Evolutionary conservation across 2,888 invertebrate genomes (phyloP).

Genomic region (Acanthococcus lagerstroemiae): DNA sequence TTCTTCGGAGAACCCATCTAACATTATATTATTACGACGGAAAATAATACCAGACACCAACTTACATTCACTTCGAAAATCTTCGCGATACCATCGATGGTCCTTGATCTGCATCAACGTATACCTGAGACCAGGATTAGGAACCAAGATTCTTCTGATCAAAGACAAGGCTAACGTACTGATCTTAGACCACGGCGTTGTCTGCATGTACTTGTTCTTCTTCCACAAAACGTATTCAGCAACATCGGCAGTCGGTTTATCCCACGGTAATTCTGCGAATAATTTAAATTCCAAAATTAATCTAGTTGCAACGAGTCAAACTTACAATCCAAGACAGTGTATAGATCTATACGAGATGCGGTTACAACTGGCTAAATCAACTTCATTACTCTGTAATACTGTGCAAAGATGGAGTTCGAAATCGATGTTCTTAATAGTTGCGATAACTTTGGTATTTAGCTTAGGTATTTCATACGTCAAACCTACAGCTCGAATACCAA

Average conservation of each 20-base stretch:
- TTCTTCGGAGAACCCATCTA: too few species aligned
- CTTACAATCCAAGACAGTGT: too few species aligned
- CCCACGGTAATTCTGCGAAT: conserved; percentile 83
- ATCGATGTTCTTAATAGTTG: not conserved
- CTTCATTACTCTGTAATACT: not conserved
- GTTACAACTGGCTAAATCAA: too few species aligned
- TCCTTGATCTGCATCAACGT: conserved; percentile 56
- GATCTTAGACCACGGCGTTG: conserved; percentile 71
- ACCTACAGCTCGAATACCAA: conserved; percentile 42
- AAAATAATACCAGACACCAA: not conserved
- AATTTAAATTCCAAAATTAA: too few species aligned
- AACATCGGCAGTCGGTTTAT: conserved; percentile 62
- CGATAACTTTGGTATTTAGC: conserved; percentile 41
- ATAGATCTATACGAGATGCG: too few species aligned
- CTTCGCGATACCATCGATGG: conserved; percentile 57
- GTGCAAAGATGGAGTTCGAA: not conserved
- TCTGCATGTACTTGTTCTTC: conserved; percentile 50
- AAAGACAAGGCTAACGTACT: conserved; percentile 64
- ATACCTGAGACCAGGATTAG: conserved; percentile 56
- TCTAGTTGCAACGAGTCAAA: too few species aligned
- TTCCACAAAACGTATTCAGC: conserved; percentile 63
- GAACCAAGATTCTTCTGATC: conserved; percentile 62
- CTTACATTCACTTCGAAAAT: too few species aligned
- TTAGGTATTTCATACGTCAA: conserved; percentile 38
- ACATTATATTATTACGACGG: too few species aligned